phyloP scores from a whole-genome alignment of 2,113 vertebrate species.

The Cyanistes caeruleus region DNA sequence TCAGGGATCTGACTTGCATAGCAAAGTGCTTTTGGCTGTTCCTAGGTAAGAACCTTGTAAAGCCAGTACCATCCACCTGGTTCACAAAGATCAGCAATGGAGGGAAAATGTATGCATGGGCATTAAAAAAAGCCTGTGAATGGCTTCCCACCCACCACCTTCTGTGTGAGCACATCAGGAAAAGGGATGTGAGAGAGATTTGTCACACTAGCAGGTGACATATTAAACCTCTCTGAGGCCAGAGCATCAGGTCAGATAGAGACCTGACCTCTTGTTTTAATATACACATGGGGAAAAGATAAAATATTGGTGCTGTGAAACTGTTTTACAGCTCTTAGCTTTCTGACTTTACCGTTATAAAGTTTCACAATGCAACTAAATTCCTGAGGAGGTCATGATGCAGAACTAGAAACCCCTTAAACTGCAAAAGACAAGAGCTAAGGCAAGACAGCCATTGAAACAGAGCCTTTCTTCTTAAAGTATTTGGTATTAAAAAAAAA shows the following conservation, averaged over 20 bases:
- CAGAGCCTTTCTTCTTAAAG: slow-evolving; percentile 59
- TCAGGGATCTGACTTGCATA: slow-evolving; percentile 9
- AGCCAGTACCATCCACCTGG: slow-evolving; percentile 24
- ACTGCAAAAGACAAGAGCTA: slow-evolving; percentile 49
- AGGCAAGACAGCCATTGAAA: slow-evolving; percentile 57
- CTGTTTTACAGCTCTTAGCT: slow-evolving; percentile 42
- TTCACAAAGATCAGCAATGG: background rate
- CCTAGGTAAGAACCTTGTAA: slow-evolving; percentile 33
- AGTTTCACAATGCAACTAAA: slow-evolving; percentile 58
- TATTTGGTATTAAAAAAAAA: background rate
- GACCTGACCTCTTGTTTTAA: background rate
- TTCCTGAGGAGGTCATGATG: slow-evolving; percentile 40
- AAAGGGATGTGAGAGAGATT: slow-evolving; percentile 18
- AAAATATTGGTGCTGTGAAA: slow-evolving; percentile 53
- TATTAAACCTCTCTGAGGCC: slow-evolving; percentile 19
- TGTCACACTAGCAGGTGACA: slow-evolving; percentile 38
- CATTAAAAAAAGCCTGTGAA: background rate
- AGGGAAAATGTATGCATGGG: background rate
- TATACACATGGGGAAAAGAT: slow-evolving; percentile 7
- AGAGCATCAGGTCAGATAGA: background rate
- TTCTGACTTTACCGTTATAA: slow-evolving; percentile 55
- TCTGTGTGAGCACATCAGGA: background rate
- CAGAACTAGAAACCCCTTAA: slow-evolving; percentile 57
- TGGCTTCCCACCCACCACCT: background rate
- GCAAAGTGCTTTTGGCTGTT: background rate